Evolutionary conservation across 2,888 invertebrate species (phyloP), one percentile per base, ranked within the genome.

Genomic region (Miltochrista miniata): DNA sequence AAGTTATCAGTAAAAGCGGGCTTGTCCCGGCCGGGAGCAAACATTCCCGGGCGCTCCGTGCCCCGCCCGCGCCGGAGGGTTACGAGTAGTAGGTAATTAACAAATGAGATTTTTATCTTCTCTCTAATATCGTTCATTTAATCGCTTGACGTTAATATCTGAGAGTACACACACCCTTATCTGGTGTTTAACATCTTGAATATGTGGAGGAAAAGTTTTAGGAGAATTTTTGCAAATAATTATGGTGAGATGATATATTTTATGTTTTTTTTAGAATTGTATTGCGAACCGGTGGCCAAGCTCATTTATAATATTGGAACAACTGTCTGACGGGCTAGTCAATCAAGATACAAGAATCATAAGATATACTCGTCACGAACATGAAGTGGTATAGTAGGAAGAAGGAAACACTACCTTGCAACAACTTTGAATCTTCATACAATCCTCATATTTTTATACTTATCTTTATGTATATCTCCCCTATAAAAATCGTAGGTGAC

Each of bases 31-130:
- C 8, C 10, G 1, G 8, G 1, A 31, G 31, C 11, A 31, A 31
- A 31, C 31, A 31, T 2, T 31, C 2, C 8, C 31, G 31, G 31
- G 31, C 11, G 18, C 36, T 14, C 36, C 30, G 35, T 14, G n/a
- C 7, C 55, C 48, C 44, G 44, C 9, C 7, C 55, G 48, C 44
- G 44, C 9, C 54, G 33, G 65, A 64, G 59, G 66, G 56, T 43
- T 34, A 50, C n/a, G n/a, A n/a, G n/a, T n/a, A n/a, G n/a, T n/a
- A n/a, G n/a, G 64, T 73, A 74, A 79, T 79, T 80, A 78, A 61
- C 68, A 76, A 81, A 80, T 81, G 74, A 68, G 74, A 70, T 76
- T 78, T 79, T 80, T 76, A 77, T 77, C 77, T 68, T 40, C 18
- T 24, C 57, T 47, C 61, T 68, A 68, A 67, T 71, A 63, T 69